These are phyloP conservation scores for Piprites chloris DNA, from an alignment of 2,113 vertebrate species.

Conservation along the genomic window DNA sequence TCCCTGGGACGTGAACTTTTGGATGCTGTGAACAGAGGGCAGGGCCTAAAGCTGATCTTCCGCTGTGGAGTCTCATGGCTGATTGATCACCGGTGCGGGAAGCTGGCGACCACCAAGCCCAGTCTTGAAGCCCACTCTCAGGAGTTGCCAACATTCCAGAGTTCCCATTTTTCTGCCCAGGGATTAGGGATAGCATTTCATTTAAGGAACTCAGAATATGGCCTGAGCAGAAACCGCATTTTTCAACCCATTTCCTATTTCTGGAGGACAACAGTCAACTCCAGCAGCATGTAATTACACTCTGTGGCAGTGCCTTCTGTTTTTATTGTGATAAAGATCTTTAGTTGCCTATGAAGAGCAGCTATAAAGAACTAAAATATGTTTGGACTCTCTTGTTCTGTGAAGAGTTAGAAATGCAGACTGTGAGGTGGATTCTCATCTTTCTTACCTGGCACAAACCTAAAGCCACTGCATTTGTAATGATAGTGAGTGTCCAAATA, in stretches of 20 bases:
- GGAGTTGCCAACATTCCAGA: background rate
- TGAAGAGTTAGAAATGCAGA: slow-evolving; percentile 33
- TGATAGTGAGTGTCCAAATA: background rate
- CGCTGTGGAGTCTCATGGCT: background rate
- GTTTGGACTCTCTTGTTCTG: slow-evolving; percentile 9
- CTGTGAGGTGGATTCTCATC: background rate
- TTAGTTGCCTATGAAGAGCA: slow-evolving; percentile 31
- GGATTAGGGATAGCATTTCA: background rate
- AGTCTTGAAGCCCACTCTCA: background rate
- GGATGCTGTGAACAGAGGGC: background rate
- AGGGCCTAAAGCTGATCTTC: background rate
- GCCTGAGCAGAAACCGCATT: background rate
- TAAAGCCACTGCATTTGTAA: background rate
- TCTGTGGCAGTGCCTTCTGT: slow-evolving; percentile 36
- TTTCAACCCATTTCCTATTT: slow-evolving; percentile 16
- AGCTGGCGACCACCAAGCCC: background rate
- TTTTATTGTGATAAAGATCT: slow-evolving; percentile 52
- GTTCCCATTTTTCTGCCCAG: background rate
- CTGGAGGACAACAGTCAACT: slow-evolving; percentile 13
- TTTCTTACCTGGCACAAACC: slow-evolving; percentile 42
- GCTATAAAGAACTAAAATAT: slow-evolving; percentile 20
- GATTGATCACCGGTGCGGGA: background rate
- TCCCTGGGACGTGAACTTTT: background rate
- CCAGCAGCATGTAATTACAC: slow-evolving; percentile 49
- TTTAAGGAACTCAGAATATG: background rate